Conservation (phyloP, 2,888 invertebrate species). For the Epinotia demarniana region DNA sequence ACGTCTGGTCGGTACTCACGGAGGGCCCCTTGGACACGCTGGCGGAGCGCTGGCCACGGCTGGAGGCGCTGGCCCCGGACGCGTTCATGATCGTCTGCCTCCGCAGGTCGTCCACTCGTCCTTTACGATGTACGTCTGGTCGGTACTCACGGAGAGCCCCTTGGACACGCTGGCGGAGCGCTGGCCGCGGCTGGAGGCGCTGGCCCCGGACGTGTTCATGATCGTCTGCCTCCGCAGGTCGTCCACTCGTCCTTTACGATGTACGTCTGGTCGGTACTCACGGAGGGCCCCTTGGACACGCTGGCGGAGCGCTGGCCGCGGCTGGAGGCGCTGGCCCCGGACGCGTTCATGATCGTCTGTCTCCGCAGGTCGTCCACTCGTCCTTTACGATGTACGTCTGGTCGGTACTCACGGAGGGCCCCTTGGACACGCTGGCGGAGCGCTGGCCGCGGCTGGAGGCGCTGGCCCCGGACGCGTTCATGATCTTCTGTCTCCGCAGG, state of each 20-base stretch:
- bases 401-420: conserved; percentile 60
- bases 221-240: conserved; percentile 72
- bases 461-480: conserved; percentile 76
- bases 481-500: conserved; percentile 70
- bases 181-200: conserved; percentile 74
- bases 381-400: neutral
- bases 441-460: conserved; percentile 75
- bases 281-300: conserved; percentile 49
- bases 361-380: conserved; percentile 65
- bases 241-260: conserved; percentile 48
- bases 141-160: neutral
- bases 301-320: conserved; percentile 71
- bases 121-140: neutral
- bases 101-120: conserved; percentile 62
- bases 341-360: conserved; percentile 74
- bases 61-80: conserved; percentile 77
- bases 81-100: conserved; percentile 75
- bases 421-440: conserved; percentile 69
- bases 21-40: conserved; percentile 55
- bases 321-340: conserved; percentile 77
- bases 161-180: conserved; percentile 66
- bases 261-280: neutral
- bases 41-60: conserved; percentile 69
- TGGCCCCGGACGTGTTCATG: conserved; percentile 75
- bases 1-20: neutral